A percentile compares a stretch with the other conserved stretches of the same genome.
phyloP scores from a whole-genome alignment of 2,113 vertebrate species.

The Entosphenus tridentatus region DNA sequence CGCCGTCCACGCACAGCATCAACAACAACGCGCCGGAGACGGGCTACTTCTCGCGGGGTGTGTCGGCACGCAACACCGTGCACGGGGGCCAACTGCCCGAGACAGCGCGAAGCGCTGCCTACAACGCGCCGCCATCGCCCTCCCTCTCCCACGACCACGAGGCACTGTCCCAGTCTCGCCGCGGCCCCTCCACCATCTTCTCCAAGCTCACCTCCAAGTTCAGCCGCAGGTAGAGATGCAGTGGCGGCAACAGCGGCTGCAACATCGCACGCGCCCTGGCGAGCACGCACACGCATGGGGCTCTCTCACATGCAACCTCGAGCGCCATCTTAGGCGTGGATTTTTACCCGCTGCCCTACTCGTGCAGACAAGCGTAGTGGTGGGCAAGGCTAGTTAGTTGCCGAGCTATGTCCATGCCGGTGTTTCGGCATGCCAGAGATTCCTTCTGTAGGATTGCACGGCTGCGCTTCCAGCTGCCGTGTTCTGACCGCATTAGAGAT shows the following conservation, averaged over 20 bases:
- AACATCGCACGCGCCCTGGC: background rate
- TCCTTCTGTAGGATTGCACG: no score
- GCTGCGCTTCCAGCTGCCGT: no score
- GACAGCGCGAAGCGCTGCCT: background rate
- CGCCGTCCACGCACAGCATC: constrained; percentile 4
- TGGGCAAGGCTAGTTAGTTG: background rate
- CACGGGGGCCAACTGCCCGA: constrained; percentile 4
- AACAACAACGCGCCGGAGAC: constrained; percentile 4
- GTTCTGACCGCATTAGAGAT: no score
- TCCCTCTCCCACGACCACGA: constrained; percentile 4
- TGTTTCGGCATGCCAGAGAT: no score
- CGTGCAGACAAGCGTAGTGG: background rate
- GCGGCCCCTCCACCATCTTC: constrained; percentile 1
- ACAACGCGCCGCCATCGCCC: constrained; percentile 5
- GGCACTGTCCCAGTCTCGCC: background rate
- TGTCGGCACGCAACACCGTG: constrained; percentile 6
- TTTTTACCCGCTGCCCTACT: background rate
- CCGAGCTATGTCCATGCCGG: no score
- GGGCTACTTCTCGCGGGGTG: background rate
- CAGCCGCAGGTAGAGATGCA: constrained; percentile 1
- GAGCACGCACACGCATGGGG: background rate
- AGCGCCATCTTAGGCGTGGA: background rate
- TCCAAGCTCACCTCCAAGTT: constrained; percentile 5
- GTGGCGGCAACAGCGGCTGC: background rate
- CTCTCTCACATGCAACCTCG: background rate